Base-by-base conservation (phyloP, 1,140 invertebrate genomes). In the Nautilus pompilius region DNA sequence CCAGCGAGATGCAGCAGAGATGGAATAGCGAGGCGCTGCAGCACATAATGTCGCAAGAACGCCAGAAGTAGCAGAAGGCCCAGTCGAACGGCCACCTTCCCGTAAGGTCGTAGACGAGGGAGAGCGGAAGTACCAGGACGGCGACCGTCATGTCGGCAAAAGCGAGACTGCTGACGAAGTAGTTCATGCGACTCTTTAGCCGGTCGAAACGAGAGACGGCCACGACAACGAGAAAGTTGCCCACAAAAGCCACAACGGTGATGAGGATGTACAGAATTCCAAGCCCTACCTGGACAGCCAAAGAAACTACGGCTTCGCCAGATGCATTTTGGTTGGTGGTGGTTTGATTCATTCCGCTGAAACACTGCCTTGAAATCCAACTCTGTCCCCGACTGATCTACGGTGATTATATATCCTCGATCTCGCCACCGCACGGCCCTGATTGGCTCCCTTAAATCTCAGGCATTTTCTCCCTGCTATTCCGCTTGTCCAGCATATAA, bases 111-210 rank as follows among this genome's bases (percentile, higher is more conserved):
- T 77, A 74, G 4, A 65, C 60, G 20, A 75, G 58, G 0, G 76
- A 69, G 24, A 76, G 67, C 0, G 76, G 76, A n/a, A 72, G 66
- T 2, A 78, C 76, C 6, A 72, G 34, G 10, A 69, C 55, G 0
- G 94, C 95, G 10, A 98, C 92, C 74, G 96, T 84, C 29, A 97
- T 86, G 83, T 98, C 95, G 33, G 94, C 93, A 2, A 95, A 90
- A 0, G 95, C 95, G 62, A 97, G 85, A 45, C 92, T 95, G 32
- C 95, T 89, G 74, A 98, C 96, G 83, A 97, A 96, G 74, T 94
- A 87, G 82, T 97, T 97, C 34, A 94, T 96, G 65, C 95, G 93
- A 64, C 92, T 93, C 55, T 82, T 63, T 78, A 96, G 83, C 74
- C 95, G 93, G 63, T 89, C 86, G 54, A 95, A 93, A 65, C 93